Evolutionary conservation across 2,888 invertebrate species (phyloP).

Genomic region (Orthosia gracilis): DNA sequence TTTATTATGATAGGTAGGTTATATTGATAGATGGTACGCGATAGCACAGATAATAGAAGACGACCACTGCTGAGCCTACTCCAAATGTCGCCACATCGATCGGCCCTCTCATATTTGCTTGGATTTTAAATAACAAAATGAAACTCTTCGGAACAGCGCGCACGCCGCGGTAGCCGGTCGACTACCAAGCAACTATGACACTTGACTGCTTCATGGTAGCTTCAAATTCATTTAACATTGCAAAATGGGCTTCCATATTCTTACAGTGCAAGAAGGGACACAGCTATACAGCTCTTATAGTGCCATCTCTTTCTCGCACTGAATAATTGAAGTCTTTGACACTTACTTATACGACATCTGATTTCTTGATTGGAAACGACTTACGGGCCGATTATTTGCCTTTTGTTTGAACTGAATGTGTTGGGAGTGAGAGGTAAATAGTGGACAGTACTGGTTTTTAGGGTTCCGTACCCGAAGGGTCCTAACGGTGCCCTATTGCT

Average conservation of each 20-base stretch:
- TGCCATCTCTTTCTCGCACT: background rate
- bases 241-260: too few relatives aligned
- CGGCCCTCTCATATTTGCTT: too few relatives aligned
- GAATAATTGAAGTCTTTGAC: background rate
- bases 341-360: background rate
- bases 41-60: background rate
- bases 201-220: too few relatives aligned
- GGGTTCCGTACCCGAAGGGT: too few relatives aligned
- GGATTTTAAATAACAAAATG: too few relatives aligned
- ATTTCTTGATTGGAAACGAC: background rate
- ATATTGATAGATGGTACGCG: background rate
- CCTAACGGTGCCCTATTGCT: too few relatives aligned
- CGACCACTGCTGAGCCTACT: too few relatives aligned
- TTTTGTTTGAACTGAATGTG: conserved; percentile 4
- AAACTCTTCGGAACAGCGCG: too few relatives aligned
- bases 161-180: too few relatives aligned
- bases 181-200: too few relatives aligned
- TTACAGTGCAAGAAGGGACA: background rate
- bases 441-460: background rate
- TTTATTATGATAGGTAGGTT: conserved; percentile 27
- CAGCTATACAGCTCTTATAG: background rate
- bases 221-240: too few relatives aligned
- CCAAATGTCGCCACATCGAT: too few relatives aligned
- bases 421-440: conserved; percentile 3
- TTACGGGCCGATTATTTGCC: conserved; percentile 1